Evolutionary conservation across 2,888 invertebrate species (phyloP).

Genomic region (Hypsopygia costalis): DNA sequence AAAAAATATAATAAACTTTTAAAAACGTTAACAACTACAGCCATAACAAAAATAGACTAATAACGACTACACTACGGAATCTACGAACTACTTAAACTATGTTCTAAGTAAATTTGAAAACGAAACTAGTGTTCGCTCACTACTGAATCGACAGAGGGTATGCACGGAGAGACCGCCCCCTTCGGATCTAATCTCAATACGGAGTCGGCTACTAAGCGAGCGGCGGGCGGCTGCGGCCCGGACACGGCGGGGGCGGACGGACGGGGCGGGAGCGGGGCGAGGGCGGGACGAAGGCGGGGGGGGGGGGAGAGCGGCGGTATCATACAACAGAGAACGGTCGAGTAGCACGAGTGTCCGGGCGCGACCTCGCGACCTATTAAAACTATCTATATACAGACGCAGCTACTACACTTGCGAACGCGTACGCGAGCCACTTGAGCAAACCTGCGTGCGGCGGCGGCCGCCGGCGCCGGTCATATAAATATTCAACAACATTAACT

Average conservation of each 20-base stretch:
- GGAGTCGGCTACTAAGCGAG: conserved; percentile 27
- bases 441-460: conserved; percentile 48
- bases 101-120: conserved; percentile 70
- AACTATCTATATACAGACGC: conserved; percentile 70
- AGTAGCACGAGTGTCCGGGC: conserved; percentile 36
- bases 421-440: conserved; percentile 67
- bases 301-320: conserved; percentile 28
- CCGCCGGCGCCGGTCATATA: conserved; percentile 38
- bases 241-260: neutral
- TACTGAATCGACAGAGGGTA: conserved; percentile 58
- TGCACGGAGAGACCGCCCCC: conserved; percentile 21
- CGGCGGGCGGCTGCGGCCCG: neutral
- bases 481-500: conserved; percentile 47
- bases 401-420: conserved; percentile 61
- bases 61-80: conserved; percentile 75
- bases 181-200: conserved; percentile 45
- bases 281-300: conserved; percentile 28
- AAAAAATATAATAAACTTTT: conserved; percentile 73
- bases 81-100: conserved; percentile 75
- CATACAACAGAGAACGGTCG: conserved; percentile 29
- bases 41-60: conserved; percentile 79
- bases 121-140: conserved; percentile 73
- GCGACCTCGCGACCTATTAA: conserved; percentile 36
- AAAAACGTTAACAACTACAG: conserved; percentile 78
- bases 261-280: conserved; percentile 44